Conservation (phyloP, 2,888 invertebrate genomes). For the Brassicogethes aeneus region DNA sequence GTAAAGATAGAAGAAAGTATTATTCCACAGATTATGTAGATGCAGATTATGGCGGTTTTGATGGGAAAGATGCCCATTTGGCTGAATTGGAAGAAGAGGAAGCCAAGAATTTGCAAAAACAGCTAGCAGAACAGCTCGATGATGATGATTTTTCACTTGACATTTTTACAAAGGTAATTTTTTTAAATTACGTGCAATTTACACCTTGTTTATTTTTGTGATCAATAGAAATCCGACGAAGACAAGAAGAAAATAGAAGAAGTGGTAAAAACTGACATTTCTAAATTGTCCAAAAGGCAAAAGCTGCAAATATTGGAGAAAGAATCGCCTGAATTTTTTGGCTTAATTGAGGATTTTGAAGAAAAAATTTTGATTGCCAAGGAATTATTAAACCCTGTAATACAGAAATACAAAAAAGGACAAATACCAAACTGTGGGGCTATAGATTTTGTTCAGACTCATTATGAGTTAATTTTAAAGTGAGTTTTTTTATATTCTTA, state of each 20-base stretch:
- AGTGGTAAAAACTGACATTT: constrained; percentile 66
- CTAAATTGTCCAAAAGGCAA: constrained; percentile 64
- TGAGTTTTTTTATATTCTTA: constrained; percentile 27
- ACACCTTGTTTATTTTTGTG: neutral
- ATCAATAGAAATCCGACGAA: constrained; percentile 20
- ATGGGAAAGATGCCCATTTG: constrained; percentile 59
- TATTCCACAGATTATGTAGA: constrained; percentile 87
- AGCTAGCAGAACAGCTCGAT: constrained; percentile 66
- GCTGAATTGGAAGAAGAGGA: constrained; percentile 78
- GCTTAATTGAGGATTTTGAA: constrained; percentile 71
- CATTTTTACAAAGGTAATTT: constrained; percentile 41
- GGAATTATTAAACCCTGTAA: constrained; percentile 57
- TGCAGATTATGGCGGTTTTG: constrained; percentile 65
- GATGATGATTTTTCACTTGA: constrained; percentile 68
- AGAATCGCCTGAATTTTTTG: constrained; percentile 80
- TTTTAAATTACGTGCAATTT: constrained; percentile 6
- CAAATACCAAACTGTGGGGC: constrained; percentile 57
- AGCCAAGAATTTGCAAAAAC: constrained; percentile 69
- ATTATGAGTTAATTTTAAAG: constrained; percentile 41
- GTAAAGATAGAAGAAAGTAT: constrained; percentile 66
- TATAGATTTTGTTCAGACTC: constrained; percentile 58
- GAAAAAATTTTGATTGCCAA: constrained; percentile 51
- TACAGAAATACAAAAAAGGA: constrained; percentile 52
- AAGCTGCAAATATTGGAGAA: constrained; percentile 69
- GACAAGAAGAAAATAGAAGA: constrained; percentile 41